Base-by-base conservation (phyloP, 2,113 vertebrate genomes). In the Brienomyrus brachyistius region DNA sequence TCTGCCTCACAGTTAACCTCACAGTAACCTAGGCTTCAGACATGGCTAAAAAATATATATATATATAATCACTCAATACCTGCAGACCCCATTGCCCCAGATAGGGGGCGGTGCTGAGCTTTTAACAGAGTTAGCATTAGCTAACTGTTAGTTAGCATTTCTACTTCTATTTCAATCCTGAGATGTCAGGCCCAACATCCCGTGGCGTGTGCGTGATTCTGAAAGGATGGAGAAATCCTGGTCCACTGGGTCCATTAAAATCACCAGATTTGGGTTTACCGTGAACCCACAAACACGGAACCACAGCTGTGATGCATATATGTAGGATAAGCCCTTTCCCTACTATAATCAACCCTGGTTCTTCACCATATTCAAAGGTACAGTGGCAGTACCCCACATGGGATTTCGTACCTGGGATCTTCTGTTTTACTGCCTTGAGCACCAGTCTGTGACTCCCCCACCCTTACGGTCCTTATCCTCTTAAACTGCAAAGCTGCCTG, bases 1-100 rank as follows among this genome's bases (percentile, higher is more conserved):
- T 96, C 96, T 95, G 96, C 96, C 97, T 97, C 95, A 98, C 96
- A 97, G 97, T 98, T 97, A 97, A 97, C 97, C 97, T 98, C 96
- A 96, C 96, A 96, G 96, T 95, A 97, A 97, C 96, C 97, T 97
- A 97, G 95, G 97, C 95, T 96, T 96, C 92, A 94, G 94, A 96
- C 95, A 95, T 92, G 93, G 96, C 94, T 94, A 95, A 95, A 96
- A 97, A 97, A 97, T n/a, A n/a, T n/a, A 96, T 96, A 95, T 94
- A 31, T 92, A 95, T 95, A 95, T 19, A 95, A 96, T 95, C 93
- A 94, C 94, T 92, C 93, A 95, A 92, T 92, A 19, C 45, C 43
- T 7, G 56, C 21, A 59, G 56, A 59, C 7, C 56, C 56, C 21
- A n/a, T 10, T n/a, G 23, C 0, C 7, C 23, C 59, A 62, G 23